Evolutionary conservation across 2,888 invertebrate genomes (phyloP), one percentile per base, ranked within the genome.

Genomic region (Nomada hirtipes): DNA sequence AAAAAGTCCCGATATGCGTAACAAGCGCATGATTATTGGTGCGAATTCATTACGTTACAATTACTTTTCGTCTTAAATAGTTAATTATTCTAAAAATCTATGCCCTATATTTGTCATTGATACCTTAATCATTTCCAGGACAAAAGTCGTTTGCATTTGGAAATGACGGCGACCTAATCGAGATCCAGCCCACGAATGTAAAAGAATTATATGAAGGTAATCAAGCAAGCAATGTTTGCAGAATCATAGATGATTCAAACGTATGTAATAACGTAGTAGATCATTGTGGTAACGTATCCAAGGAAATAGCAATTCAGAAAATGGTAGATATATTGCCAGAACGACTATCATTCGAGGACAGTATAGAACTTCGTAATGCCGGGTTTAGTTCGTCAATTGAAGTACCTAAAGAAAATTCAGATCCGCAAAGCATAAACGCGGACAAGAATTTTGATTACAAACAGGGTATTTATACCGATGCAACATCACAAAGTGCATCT

Each of bases 21-120:
- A 93, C 75, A 93, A 92, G 84, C 91, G 93, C 7, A 94, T 94
- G 93, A 93, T 94, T 47, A 94, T 94, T 83, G 93, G 93, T 94
- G 82, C 85, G 67, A 72, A 71, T 60, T 2, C 26, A 70, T 44
- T 57, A 18, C 11, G 18, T 59, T 29, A 18, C 20, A 29, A 36
- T 4, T 71, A 15, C 13, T 4, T 15, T 1, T 18, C 4, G 36
- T 20, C 4, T 10, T 47, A 50, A 20, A 20, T 26, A 47, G 15
- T 47, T 47, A 47, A 47, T 15, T 47, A 50, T 23, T n/a, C 52
- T 52, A 13, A 4, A 26, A 59, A 9, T 53, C 18, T 15, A 47
- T 18, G 13, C 64, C 20, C 57, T n/a, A 44, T 36, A 20, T 52
- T 44, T 53, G 36, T 26, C 18, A 53, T 47, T n/a, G 63, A 23